Base-by-base conservation (phyloP, 2,797 vertebrate genomes). In the Decapterus maruadsi region DNA sequence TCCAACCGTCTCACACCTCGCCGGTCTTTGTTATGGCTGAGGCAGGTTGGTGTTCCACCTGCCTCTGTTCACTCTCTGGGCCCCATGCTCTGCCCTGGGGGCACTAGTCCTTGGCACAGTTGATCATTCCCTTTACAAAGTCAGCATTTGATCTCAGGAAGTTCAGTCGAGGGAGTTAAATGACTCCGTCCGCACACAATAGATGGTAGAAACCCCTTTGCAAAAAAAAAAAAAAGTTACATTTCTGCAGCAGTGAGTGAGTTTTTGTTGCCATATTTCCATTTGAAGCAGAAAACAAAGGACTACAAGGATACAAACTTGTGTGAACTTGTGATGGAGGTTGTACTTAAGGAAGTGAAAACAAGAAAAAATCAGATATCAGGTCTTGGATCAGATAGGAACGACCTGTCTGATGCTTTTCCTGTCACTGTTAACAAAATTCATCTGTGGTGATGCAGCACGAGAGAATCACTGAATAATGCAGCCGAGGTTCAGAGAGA, bases 1-100 rank as follows among this genome's bases (percentile, higher is more conserved):
- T 81, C 84, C 89, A 93, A 93, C 90, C 51, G 88, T 86, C 85
- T 87, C 75, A 6, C 82, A 82, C 76, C 68, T 86, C 34, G 13
- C 66, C 57, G 26, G 20, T 56, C 73, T 87, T 93, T 92, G 88
- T 92, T 83, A 26, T 10, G 42, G 63, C 68, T n/a, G 29, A 45
- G 68, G 31, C 46, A 64, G 55, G 54, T 43, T 61, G 63, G 38
- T 64, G 75, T 82, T 88, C 72, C 70, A 85, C 81, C 68, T 86
- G 72, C 68, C 57, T 20, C 26, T 64, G 11, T 78, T 82, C 66
- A 55, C 50, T 84, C 55, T 67, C 55, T 55, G 8, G 55, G 66
- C 60, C 64, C 58, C 60, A 26, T 80, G 84, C 82, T 20, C 58
- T 20, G 38, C 61, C 85, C 74, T 1, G 14, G 58, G 74, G 88